A percentile compares a stretch with the other conserved stretches of the same genome.
phyloP scores from a whole-genome alignment of 92 coral and sea anemone species.

The Epizoanthus ramosus region DNA sequence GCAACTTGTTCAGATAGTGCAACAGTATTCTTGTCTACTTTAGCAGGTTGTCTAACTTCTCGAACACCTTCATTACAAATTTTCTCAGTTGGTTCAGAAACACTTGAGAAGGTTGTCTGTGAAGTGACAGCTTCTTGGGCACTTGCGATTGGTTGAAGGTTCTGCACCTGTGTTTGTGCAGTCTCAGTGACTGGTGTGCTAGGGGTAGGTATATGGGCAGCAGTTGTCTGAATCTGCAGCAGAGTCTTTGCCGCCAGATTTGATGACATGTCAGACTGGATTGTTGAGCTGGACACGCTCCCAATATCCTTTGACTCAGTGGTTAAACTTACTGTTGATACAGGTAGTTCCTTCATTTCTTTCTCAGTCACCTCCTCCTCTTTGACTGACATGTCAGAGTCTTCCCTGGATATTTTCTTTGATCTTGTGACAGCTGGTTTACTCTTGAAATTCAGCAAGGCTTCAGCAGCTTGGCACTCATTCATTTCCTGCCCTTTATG shows the following conservation, averaged over 20 bases:
- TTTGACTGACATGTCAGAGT: neutral
- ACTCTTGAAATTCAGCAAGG: conserved; percentile 83
- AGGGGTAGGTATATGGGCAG: conserved; percentile 1
- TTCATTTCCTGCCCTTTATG: conserved; percentile 64
- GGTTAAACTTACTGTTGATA: conserved; percentile 3
- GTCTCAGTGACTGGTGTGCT: neutral
- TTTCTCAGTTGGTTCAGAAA: neutral
- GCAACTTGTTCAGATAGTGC: conserved; percentile 22
- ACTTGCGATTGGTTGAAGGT: neutral
- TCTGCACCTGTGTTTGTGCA: conserved; percentile 26
- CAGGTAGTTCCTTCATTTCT: conserved; percentile 1
- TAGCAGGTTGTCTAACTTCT: neutral
- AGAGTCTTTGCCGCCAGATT: conserved; percentile 35
- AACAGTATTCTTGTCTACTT: neutral
- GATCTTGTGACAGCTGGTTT: conserved; percentile 68
- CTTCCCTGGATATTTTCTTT: conserved; percentile 20
- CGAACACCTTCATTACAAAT: neutral
- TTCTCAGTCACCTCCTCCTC: neutral
- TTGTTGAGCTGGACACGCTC: neutral
- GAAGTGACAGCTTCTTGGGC: neutral
- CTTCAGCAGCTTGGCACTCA: conserved; percentile 91
- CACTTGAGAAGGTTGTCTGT: neutral
- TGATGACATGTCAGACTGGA: neutral
- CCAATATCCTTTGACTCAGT: neutral
- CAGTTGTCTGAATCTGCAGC: conserved; percentile 53